These are phyloP conservation scores for Lucifuga dentata DNA, from an alignment of 2,113 vertebrate species.

Conservation along the genomic window DNA sequence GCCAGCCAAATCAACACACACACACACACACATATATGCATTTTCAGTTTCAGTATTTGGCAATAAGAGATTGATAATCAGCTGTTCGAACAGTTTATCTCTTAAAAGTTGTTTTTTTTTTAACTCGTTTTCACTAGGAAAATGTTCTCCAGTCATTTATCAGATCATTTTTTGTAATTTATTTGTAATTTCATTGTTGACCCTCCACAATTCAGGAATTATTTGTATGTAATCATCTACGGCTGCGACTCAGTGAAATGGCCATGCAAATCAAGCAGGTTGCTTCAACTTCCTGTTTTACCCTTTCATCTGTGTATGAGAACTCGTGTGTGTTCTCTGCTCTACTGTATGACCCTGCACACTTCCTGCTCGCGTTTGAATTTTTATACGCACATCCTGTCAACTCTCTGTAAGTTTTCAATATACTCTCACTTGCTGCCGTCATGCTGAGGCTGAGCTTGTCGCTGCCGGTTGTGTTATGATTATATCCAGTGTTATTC, in stretches of 20 bases:
- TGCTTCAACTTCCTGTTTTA: conserved; percentile 57
- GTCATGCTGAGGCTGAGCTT: conserved; percentile 10
- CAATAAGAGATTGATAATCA: conserved; percentile 38
- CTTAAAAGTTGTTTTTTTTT: conserved; percentile 43
- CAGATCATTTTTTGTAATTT: too few species aligned
- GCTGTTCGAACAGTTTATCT: conserved; percentile 43
- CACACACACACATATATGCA: conserved; percentile 30
- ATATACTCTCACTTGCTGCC: neutral
- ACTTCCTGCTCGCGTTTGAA: conserved; percentile 78
- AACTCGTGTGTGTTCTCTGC: conserved; percentile 42
- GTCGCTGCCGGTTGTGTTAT: neutral
- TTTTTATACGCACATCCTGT: conserved; percentile 74
- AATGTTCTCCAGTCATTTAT: conserved; percentile 16
- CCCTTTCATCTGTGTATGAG: conserved; percentile 22
- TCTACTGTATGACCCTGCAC: conserved; percentile 59
- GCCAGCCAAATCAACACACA: too few species aligned
- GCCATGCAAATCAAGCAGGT: conserved; percentile 16
- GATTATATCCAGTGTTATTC: neutral
- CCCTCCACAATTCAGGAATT: neutral
- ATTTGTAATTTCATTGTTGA: neutral
- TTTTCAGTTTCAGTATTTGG: conserved; percentile 38
- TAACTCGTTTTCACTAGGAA: conserved; percentile 30
- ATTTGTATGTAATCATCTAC: conserved; percentile 13
- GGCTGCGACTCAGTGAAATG: conserved; percentile 33
- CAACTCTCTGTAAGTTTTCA: conserved; percentile 42